Conservation (phyloP, 2,113 vertebrate genomes). For the Mungos mungo region DNA sequence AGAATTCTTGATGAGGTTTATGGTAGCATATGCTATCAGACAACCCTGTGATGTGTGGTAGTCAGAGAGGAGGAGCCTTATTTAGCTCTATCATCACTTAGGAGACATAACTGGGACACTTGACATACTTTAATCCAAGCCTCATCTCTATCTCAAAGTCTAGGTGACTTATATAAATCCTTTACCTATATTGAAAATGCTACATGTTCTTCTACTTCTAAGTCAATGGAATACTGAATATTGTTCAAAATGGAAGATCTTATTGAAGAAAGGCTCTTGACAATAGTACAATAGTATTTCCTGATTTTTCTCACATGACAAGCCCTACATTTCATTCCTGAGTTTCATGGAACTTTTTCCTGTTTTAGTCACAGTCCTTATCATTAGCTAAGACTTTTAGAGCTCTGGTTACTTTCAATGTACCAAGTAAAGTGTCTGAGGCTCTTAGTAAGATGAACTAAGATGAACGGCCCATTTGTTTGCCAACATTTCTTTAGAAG, state of each 20-base stretch:
- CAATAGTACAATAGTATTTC: background rate
- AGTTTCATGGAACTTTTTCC: background rate
- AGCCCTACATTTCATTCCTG: background rate
- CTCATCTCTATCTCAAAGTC: background rate
- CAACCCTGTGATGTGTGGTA: background rate
- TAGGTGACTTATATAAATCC: background rate
- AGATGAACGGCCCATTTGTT: background rate
- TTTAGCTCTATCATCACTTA: background rate
- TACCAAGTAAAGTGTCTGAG: background rate
- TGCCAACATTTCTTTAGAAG: slow-evolving; percentile 19
- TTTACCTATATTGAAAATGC: slow-evolving; percentile 7
- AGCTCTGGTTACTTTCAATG: background rate
- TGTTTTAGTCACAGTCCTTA: background rate
- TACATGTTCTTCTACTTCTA: background rate
- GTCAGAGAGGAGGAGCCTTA: background rate
- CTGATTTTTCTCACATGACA: background rate
- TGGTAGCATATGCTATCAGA: background rate
- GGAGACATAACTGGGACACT: background rate
- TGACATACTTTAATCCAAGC: background rate
- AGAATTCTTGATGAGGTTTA: background rate
- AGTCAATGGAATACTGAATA: background rate
- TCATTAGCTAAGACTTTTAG: background rate
- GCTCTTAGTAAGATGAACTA: background rate
- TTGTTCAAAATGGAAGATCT: background rate
- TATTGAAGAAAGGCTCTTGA: background rate